Conservation (phyloP, 2,888 invertebrate species). For the Horisme vitalbata region DNA sequence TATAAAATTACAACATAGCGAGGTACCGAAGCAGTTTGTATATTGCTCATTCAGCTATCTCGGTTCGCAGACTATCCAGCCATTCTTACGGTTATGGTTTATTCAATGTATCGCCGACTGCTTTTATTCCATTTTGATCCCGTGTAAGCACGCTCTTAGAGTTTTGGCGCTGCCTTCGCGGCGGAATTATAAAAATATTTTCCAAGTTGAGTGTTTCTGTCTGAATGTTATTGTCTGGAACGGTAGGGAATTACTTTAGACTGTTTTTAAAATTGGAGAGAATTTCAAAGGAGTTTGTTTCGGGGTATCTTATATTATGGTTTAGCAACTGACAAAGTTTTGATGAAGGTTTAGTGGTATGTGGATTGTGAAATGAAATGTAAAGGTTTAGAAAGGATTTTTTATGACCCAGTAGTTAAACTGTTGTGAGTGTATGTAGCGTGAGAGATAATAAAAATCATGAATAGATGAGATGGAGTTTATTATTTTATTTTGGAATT, state of each 20-base stretch:
- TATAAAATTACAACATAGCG: conserved; percentile 12
- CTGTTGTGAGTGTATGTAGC: too few species aligned
- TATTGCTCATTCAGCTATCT: conserved; percentile 27
- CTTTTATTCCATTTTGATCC: conserved; percentile 27
- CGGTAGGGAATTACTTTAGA: background rate
- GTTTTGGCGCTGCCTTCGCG: conserved; percentile 8
- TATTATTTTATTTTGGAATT: too few species aligned
- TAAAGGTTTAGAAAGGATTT: too few species aligned
- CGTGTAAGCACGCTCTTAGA: conserved; percentile 20
- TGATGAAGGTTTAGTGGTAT: too few species aligned
- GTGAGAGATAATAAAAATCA: too few species aligned
- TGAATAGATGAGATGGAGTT: too few species aligned
- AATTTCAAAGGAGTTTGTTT: too few species aligned
- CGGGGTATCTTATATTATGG: too few species aligned
- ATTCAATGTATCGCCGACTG: conserved; percentile 28
- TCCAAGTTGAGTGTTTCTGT: conserved; percentile 14
- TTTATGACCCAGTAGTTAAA: too few species aligned
- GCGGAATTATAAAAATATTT: conserved; percentile 24
- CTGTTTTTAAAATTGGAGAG: background rate
- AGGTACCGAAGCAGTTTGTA: conserved; percentile 17
- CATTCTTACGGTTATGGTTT: conserved; percentile 26
- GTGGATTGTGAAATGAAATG: too few species aligned
- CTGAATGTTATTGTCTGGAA: background rate
- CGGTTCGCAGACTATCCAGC: conserved; percentile 19
- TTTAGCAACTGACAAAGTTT: too few species aligned